These are phyloP conservation scores for Plagodis dolabraria DNA, from an alignment of 2,888 invertebrate genomes.

Conservation along the genomic window DNA sequence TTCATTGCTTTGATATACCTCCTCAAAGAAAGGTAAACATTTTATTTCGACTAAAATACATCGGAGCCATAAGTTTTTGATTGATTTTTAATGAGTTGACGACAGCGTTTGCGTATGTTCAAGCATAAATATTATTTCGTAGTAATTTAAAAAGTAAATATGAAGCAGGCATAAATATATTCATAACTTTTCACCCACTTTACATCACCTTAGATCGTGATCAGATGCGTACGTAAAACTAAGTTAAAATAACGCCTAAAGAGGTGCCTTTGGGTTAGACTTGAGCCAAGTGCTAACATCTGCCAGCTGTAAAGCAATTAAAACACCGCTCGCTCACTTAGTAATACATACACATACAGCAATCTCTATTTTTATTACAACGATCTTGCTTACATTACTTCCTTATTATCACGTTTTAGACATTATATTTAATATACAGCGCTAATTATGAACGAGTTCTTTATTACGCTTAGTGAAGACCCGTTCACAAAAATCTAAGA, in stretches of 20 bases:
- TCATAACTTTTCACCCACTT: no score
- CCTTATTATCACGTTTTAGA: slow-evolving; percentile 79
- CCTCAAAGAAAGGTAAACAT: slow-evolving; percentile 75
- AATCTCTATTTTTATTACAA: slow-evolving; percentile 68
- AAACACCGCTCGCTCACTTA: slow-evolving; percentile 70
- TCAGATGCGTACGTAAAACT: no score
- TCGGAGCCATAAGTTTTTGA: slow-evolving; percentile 37
- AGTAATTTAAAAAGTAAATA: no score
- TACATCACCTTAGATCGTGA: no score
- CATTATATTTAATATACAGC: slow-evolving; percentile 78
- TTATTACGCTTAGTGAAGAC: slow-evolving; percentile 70
- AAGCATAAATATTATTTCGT: no score
- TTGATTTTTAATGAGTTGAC: not conserved
- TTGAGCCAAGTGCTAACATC: slow-evolving; percentile 52
- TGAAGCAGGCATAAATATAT: no score
- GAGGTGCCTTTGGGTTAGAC: not conserved
- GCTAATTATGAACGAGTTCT: slow-evolving; percentile 77
- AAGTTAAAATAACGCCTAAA: no score
- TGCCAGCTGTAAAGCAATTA: slow-evolving; percentile 66
- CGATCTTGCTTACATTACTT: slow-evolving; percentile 78
- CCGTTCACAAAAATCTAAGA: slow-evolving; percentile 68
- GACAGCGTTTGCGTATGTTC: not conserved
- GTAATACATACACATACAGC: slow-evolving; percentile 78
- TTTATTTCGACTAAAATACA: slow-evolving; percentile 46
- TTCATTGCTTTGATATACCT: slow-evolving; percentile 72